Base-by-base conservation (phyloP, 2,113 vertebrate species). In the Notiomystis cincta region DNA sequence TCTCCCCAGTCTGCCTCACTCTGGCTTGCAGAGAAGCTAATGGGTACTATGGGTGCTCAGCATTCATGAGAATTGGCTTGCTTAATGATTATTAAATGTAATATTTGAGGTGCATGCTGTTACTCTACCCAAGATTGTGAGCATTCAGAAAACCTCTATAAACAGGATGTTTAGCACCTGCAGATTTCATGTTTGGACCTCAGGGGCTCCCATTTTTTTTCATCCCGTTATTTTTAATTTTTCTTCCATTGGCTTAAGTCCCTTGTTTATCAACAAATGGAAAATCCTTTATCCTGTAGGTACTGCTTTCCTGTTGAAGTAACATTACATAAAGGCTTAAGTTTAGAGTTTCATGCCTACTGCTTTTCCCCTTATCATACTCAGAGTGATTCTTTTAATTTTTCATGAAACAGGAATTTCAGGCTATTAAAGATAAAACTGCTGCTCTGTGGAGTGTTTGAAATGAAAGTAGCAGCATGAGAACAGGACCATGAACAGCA, bases 91-190 rank as follows among this genome's bases (percentile, higher is more conserved):
- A 19, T 18, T 45, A n/a, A 62, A 56, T 80, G 31, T 27, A 30
- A 51, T 40, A 12, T 3, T 0, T 77, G 28, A 73, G 21, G 7
- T 72, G 5, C 11, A 7, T 1, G 6, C 50, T 51, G n/a, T 54
- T 82, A 72, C 53, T 94, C 45, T 57, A 66, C 75, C 5, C 24
- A 15, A 48, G 31, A 61, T 31, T 13, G 6, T 9, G 3, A 13
- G 11, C n/a, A 35, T 80, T 89, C 48, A 73, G 28, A 61, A 80
- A 87, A 83, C 12, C 15, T 54, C 10, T 25, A 9, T 19, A n/a
- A 72, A 45, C 22, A 42, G 21, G 51, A 18, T 8, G 8, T 31
- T 84, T 66, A 73, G 17, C 1, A 0, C 44, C 38, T 75, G 15
- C 65, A 40, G 53, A 11, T 87, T 71, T 64, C 37, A 13, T 40